These are phyloP conservation scores for Mastigias papua DNA, from an alignment of 30 jellyfish, hydroid and myxozoan genomes.

Conservation along the genomic window DNA sequence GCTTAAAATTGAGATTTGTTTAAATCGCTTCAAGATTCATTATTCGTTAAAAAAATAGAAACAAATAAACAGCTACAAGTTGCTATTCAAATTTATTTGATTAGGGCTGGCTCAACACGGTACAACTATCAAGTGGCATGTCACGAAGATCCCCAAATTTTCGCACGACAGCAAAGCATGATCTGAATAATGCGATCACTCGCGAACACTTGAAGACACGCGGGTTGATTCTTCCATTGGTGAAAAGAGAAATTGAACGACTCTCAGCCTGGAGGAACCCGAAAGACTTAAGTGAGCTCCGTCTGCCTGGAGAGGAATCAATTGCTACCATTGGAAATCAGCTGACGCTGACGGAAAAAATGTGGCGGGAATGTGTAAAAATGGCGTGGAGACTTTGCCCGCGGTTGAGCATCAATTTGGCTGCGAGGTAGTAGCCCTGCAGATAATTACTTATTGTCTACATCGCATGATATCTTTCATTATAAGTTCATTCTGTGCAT, in stretches of 20 bases:
- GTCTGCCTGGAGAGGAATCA: slow-evolving; percentile 90
- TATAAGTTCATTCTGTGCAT: no score
- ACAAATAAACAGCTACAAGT: no score
- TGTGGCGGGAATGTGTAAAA: slow-evolving; percentile 96
- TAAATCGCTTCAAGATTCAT: no score
- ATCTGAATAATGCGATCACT: slow-evolving; percentile 85
- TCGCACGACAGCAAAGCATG: slow-evolving; percentile 57
- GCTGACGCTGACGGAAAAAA: slow-evolving; percentile 84
- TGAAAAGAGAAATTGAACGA: slow-evolving; percentile 93
- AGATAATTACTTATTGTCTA: no score
- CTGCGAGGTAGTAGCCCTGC: slow-evolving; percentile 75
- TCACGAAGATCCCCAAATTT: slow-evolving; percentile 71
- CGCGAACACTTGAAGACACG: slow-evolving; percentile 91
- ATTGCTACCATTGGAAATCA: slow-evolving; percentile 89
- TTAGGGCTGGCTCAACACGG: slow-evolving; percentile 97
- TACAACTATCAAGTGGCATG: slow-evolving; percentile 64
- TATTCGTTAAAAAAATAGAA: no score
- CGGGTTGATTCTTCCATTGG: slow-evolving; percentile 78
- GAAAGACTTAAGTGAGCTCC: slow-evolving; percentile 62
- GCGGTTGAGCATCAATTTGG: slow-evolving; percentile 82
- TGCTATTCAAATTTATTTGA: not conserved
- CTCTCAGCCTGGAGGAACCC: slow-evolving; percentile 98
- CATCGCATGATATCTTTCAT: no score
- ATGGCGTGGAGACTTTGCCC: slow-evolving; percentile 97
- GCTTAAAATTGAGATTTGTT: no score